Evolutionary conservation across 2,888 invertebrate species (phyloP).

Genomic region (Thereva unica): DNA sequence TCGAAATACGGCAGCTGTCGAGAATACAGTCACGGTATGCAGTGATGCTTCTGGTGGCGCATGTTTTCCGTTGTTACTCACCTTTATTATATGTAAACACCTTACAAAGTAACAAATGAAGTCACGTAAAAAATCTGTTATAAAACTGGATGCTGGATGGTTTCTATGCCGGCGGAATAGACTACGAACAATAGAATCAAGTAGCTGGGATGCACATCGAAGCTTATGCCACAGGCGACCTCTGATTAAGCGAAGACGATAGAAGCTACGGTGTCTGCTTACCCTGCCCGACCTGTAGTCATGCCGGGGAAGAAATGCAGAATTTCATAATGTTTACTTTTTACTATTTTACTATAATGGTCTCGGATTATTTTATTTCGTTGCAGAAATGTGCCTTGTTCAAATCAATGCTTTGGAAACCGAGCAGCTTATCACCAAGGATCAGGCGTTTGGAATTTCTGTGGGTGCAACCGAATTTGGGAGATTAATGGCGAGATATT

Average conservation of each 20-base stretch:
- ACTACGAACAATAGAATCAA: constrained; percentile 21
- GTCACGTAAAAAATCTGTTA: constrained; percentile 29
- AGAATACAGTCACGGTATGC: background rate
- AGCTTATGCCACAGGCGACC: no score
- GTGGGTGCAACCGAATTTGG: constrained; percentile 69
- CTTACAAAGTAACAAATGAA: constrained; percentile 19
- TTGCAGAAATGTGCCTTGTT: constrained; percentile 70
- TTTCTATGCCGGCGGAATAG: background rate
- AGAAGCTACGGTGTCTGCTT: no score
- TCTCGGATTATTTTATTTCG: constrained; percentile 14
- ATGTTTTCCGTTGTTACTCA: constrained; percentile 1
- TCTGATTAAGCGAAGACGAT: no score
- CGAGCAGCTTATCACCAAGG: constrained; percentile 67
- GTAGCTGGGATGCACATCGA: background rate
- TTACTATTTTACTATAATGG: background rate
- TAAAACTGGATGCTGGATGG: constrained; percentile 18
- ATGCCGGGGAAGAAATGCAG: no score
- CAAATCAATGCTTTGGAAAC: constrained; percentile 71
- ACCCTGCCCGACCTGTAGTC: no score
- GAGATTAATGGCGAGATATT: constrained; percentile 72
- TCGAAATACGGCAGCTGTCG: no score
- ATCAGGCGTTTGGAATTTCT: constrained; percentile 61
- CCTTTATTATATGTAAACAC: constrained; percentile 23
- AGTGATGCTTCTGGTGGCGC: constrained; percentile 1
- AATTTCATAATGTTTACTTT: no score